phyloP scores from a whole-genome alignment of 2,888 invertebrate genomes.

The Microchrysa polita region DNA sequence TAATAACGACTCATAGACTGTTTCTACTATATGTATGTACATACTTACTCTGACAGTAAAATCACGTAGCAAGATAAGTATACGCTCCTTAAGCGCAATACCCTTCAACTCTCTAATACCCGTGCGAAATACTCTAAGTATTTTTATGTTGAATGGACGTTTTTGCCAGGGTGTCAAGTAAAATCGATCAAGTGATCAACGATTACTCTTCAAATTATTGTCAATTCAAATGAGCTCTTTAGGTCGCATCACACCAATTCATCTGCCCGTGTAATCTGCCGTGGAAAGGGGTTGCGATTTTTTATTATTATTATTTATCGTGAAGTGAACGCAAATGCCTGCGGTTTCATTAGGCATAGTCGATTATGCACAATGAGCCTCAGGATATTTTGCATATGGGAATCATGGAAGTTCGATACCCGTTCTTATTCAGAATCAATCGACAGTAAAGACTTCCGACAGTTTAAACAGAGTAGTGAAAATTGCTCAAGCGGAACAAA shows the following conservation, averaged over 20 bases:
- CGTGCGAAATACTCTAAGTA: constrained; percentile 20
- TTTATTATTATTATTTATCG: too few species aligned
- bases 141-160: not conserved
- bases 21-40: too few species aligned
- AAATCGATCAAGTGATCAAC: constrained; percentile 11
- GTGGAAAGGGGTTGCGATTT: too few species aligned
- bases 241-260: not conserved
- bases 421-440: constrained; percentile 25
- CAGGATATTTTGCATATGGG: constrained; percentile 35
- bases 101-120: not conserved
- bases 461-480: not conserved
- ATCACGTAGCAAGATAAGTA: too few species aligned
- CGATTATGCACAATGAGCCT: constrained; percentile 37
- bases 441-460: constrained; percentile 35
- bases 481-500: constrained; percentile 25
- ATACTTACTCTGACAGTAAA: too few species aligned
- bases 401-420: not conserved
- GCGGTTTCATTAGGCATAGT: constrained; percentile 11
- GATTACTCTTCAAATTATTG: constrained; percentile 16
- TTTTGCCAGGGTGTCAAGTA: not conserved
- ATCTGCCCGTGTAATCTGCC: too few species aligned
- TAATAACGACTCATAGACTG: too few species aligned
- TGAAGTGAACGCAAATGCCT: not conserved
- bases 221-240: constrained; percentile 12
- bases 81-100: too few species aligned